Evolutionary conservation across 2,113 vertebrate genomes (phyloP), one percentile per base, ranked within the genome.

Genomic region (Silurus glanis): DNA sequence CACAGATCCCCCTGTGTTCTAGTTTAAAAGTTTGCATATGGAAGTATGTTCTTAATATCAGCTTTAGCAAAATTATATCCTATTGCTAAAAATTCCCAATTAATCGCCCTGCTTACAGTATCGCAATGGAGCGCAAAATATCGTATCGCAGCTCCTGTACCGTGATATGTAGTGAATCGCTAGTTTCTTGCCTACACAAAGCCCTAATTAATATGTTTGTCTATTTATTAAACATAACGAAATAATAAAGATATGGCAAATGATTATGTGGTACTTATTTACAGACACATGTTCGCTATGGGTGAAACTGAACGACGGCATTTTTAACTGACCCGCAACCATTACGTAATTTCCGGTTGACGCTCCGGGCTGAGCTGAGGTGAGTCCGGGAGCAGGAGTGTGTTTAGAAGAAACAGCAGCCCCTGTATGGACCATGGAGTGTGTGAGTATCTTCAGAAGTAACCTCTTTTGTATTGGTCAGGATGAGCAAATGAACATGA

Each of bases 401-500:
- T 67, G n/a, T 13, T 58, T 4, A 58, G 5, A 16, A 17, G 56
- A 58, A 56, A 49, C 16, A 23, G 14, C 47, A 17, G 21, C 9
- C 53, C 14, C 51, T 86, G 61, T 75, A 86, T 86, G 87, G 84
- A 88, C 5, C 81, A 90, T 90, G 89, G 89, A 90, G 84, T 88
- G 89, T 90, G 89, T 90, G 59, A 90, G 89, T 90, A 58, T 12
- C 8, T 49, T 13, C 13, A 51, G 28, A 25, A 74, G 45, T 19
- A 6, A 1, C 55, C 13, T 59, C 56, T 25, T 72, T 25, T 1
- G 9, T 28, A 14, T 37, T 37, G 37, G 14, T 17, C 21, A 53
- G 10, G 5, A n/a, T 23, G 6, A 67, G 25, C 25, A 12, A 53
- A 80, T 25, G 2, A 76, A 9, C 8, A 13, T 47, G 9, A 45